Evolutionary conservation across 1,140 invertebrate species (phyloP).

Genomic region (Anastrepha obliqua): DNA sequence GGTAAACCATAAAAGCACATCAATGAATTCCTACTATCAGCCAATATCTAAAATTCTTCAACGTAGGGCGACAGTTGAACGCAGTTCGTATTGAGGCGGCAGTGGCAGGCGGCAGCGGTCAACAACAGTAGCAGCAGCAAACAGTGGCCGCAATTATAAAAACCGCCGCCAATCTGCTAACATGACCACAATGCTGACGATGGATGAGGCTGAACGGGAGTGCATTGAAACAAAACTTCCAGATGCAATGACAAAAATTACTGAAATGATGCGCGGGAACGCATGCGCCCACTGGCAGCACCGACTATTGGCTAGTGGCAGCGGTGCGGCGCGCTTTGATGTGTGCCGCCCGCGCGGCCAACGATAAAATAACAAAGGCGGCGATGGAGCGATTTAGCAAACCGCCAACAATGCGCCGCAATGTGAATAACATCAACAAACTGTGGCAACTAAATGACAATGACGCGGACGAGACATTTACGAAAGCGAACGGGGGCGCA

Average conservation of each 20-base stretch:
- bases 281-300: conserved; percentile 34
- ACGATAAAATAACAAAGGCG: conserved; percentile 13
- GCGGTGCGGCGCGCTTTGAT: conserved; percentile 25
- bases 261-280: conserved; percentile 55
- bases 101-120: conserved; percentile 17
- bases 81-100: neutral
- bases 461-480: conserved; percentile 22
- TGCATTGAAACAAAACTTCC: conserved; percentile 13
- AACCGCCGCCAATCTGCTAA: conserved; percentile 28
- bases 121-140: conserved; percentile 34
- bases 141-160: conserved; percentile 41
- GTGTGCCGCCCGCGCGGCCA: conserved; percentile 29
- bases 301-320: neutral
- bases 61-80: conserved; percentile 32
- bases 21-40: conserved; percentile 28
- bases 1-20: conserved; percentile 36
- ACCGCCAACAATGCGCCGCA: conserved; percentile 40
- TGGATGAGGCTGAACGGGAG: neutral
- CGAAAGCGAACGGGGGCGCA: neutral
- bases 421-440: conserved; percentile 39
- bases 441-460: conserved; percentile 53
- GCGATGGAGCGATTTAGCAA: conserved; percentile 30
- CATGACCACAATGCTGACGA: neutral
- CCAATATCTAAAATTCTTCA: conserved; percentile 48
- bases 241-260: conserved; percentile 57